Conservation (phyloP, 2,113 vertebrate genomes). For the Hippocampus mohnikei region DNA sequence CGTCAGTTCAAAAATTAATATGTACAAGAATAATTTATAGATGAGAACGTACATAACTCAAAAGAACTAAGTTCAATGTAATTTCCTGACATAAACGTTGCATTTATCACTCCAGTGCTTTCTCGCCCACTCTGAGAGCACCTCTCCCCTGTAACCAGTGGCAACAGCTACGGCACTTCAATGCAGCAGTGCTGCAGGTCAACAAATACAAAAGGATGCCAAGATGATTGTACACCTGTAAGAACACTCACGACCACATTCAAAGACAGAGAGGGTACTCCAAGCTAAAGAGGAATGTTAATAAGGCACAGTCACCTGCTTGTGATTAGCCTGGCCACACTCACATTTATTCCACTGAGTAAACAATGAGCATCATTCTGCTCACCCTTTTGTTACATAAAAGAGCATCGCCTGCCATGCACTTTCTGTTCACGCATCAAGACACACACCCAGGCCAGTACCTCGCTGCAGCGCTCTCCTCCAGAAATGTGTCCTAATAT, state of each 20-base stretch:
- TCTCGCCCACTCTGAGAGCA: slow-evolving; percentile 45
- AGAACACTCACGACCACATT: slow-evolving; percentile 12
- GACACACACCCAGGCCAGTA: slow-evolving; percentile 71
- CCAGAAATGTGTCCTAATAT: slow-evolving; percentile 77
- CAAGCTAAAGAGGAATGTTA: slow-evolving; percentile 18
- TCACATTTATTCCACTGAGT: slow-evolving; percentile 24
- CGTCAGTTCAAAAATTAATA: no score
- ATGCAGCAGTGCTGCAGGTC: slow-evolving; percentile 36
- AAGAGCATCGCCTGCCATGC: slow-evolving; percentile 48
- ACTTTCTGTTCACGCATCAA: slow-evolving; percentile 37
- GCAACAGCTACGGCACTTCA: slow-evolving; percentile 50
- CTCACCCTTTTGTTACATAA: slow-evolving; percentile 49
- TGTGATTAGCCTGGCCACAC: slow-evolving; percentile 40
- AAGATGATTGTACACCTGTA: slow-evolving; percentile 17
- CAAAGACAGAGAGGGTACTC: slow-evolving; percentile 20
- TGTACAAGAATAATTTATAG: no score
- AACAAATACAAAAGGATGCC: slow-evolving; percentile 27
- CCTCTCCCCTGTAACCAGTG: slow-evolving; percentile 58
- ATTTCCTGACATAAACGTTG: slow-evolving; percentile 48
- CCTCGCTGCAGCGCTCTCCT: slow-evolving; percentile 72
- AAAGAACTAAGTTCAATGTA: not conserved
- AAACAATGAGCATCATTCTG: slow-evolving; percentile 46
- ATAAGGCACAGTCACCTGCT: slow-evolving; percentile 22
- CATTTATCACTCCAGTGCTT: slow-evolving; percentile 35
- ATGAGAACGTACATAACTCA: not conserved